These are phyloP conservation scores for Scolopax rusticola DNA, from an alignment of 2,797 vertebrate genomes.

Conservation along the genomic window DNA sequence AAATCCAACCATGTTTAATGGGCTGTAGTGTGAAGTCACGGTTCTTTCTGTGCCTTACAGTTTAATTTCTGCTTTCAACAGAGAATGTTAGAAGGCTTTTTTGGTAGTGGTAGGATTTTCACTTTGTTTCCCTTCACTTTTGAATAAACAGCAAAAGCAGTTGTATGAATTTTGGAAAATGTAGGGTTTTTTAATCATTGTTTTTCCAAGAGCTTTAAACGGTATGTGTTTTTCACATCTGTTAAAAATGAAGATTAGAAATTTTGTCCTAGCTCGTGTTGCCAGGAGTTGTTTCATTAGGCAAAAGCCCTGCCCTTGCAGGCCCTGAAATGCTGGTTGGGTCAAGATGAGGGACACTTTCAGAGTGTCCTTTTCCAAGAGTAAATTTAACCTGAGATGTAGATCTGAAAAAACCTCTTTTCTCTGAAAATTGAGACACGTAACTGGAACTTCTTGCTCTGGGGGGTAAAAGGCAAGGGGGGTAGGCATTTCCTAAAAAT, in stretches of 20 bases:
- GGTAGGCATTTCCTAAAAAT: neutral
- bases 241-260: neutral
- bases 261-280: neutral
- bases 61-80: neutral
- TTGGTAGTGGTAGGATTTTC: neutral
- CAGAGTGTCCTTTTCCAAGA: neutral
- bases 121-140: neutral
- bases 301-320: neutral
- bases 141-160: neutral
- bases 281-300: neutral
- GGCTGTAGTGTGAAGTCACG: neutral
- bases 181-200: fast-evolving
- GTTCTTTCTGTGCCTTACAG: neutral
- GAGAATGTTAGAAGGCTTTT: neutral
- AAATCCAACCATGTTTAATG: neutral
- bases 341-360: neutral
- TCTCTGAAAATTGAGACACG: neutral
- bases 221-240: neutral
- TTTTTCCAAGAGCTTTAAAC: neutral
- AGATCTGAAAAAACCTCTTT: neutral
- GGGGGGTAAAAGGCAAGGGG: neutral
- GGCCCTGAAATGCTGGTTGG: neutral
- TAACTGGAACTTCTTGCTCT: neutral
- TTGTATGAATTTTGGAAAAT: neutral
- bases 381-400: neutral